Evolutionary conservation across 2,888 invertebrate genomes (phyloP).

Genomic region (Heliconius erato): DNA sequence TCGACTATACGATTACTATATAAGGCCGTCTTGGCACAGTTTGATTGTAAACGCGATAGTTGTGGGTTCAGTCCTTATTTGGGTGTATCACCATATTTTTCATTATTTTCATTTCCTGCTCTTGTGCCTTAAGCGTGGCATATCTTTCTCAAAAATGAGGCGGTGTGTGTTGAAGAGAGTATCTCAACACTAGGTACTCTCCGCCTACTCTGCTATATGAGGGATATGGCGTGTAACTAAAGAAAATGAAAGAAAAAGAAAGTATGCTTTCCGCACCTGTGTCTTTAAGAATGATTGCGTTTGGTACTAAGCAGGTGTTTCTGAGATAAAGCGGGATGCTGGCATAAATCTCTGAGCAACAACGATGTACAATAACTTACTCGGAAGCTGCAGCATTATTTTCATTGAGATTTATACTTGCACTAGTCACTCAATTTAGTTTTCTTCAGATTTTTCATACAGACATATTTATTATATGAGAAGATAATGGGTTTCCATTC

Average conservation of each 20-base stretch:
- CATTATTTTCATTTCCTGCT: no score
- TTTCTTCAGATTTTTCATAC: not conserved
- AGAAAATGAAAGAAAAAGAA: constrained; percentile 17
- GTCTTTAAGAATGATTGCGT: constrained; percentile 19
- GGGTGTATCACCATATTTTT: no score
- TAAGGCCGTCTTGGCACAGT: no score
- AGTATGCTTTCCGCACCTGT: not conserved
- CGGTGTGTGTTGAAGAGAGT: no score
- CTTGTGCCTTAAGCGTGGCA: no score
- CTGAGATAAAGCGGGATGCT: constrained; percentile 18
- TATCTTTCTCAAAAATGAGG: no score
- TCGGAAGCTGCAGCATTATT: constrained; percentile 15
- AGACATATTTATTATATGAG: not conserved
- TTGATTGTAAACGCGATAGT: no score
- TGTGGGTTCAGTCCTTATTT: no score
- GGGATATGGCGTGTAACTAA: not conserved
- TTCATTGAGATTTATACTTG: constrained; percentile 26
- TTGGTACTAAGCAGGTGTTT: constrained; percentile 30
- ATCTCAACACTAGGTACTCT: no score
- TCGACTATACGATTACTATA: no score
- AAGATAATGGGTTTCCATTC: not conserved
- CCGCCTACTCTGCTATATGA: no score
- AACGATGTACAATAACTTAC: constrained; percentile 17
- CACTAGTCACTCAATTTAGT: constrained; percentile 8
- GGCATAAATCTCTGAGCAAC: constrained; percentile 26